Base-by-base conservation (phyloP, 2,797 vertebrate genomes). In the Gallirallus australis region DNA sequence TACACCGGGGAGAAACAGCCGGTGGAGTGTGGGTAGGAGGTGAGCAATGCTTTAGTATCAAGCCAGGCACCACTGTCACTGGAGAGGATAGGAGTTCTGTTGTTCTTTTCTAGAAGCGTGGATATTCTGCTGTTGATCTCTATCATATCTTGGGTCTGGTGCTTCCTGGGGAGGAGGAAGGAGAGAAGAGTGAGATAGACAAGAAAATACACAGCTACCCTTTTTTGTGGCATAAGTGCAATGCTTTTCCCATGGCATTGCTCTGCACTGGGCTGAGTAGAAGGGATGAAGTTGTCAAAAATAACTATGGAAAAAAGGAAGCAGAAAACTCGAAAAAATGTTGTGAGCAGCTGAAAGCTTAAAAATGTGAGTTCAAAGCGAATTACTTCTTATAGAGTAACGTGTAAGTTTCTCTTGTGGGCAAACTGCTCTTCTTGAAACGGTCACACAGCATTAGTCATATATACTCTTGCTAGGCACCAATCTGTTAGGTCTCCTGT, bases 371-470 rank as follows among this genome's bases (percentile, higher is more conserved):
- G 60, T 93, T 92, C 70, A 80, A 89, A 94, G 30, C 28, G n/a
- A 89, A 65, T 65, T 82, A 35, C 37, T 89, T 91, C 50, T 79
- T 68, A 71, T 45, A 47, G 8, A 80, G 75, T 48, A 78, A 61
- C 56, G 50, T 28, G 48, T 65, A 87, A 85, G 16, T 28, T 89
- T 91, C 50, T 80, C 23, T 75, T 60, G 53, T 83, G 79, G 82
- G 75, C 83, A 94, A 93, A 94, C 75, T 54, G 76, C 71, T 93
- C 60, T 73, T 90, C 94, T 82, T 85, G 79, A 82, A 82, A 80
- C 27, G 77, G 90, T 91, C 89, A 71, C 65, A 94, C 45, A 71
- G 52, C 78, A 76, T 94, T 95, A 96, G 77, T 95, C 94, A 91
- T 50, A 50, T 42, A 86, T 23, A 48, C 35, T 83, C 59, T 92